Conservation (phyloP, 2,113 vertebrate genomes). For the Sterrhoptilus dennistouni region DNA sequence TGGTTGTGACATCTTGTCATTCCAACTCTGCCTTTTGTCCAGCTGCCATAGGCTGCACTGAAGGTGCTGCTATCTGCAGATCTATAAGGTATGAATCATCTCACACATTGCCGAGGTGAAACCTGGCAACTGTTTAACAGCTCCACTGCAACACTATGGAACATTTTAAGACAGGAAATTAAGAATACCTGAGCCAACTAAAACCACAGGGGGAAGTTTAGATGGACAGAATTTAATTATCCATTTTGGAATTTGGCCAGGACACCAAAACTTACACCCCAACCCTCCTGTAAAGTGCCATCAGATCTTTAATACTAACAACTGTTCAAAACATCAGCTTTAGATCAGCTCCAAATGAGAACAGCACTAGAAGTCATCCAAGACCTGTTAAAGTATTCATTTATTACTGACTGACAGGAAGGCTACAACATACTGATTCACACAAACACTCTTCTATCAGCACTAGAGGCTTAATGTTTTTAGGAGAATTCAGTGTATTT, state of each 20-base stretch:
- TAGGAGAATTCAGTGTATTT: not conserved
- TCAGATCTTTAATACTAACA: not conserved
- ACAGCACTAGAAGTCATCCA: not conserved
- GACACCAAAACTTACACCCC: conserved; percentile 14
- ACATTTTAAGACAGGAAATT: conserved; percentile 53
- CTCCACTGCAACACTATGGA: conserved; percentile 7
- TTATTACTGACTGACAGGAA: not conserved
- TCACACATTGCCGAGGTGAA: conserved; percentile 13
- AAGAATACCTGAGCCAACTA: conserved; percentile 54
- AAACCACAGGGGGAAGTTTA: conserved; percentile 36
- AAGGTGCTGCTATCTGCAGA: not conserved
- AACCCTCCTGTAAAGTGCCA: conserved; percentile 18
- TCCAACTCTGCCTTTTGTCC: not conserved
- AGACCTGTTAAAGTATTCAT: not conserved
- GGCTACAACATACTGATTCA: not conserved
- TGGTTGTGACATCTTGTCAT: not conserved
- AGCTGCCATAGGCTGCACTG: not conserved
- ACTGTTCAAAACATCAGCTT: conserved; percentile 32
- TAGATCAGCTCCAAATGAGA: conserved; percentile 1
- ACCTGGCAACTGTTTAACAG: conserved; percentile 44
- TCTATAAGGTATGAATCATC: conserved; percentile 38
- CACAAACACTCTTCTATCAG: not conserved
- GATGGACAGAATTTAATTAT: conserved; percentile 66
- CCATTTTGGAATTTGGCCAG: conserved; percentile 36
- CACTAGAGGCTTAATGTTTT: not conserved